Evolutionary conservation across 2,888 invertebrate genomes (phyloP), one percentile per base, ranked within the genome.

Genomic region (Phaonia tiefii): DNA sequence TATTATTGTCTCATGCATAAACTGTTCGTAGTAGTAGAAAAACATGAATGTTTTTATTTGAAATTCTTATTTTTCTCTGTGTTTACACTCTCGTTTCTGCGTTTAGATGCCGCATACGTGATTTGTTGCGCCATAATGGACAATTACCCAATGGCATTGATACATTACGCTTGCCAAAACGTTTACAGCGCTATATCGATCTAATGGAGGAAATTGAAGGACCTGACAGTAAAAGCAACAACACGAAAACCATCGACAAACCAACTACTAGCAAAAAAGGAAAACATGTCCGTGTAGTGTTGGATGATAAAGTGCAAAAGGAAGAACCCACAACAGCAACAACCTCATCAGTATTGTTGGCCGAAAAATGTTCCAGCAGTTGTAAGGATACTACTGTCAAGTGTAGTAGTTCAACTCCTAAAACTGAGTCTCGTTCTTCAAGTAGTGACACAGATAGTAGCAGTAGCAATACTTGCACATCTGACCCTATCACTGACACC

Each of bases 111-210:
- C 91, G 91, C 22, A 93, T 96, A 56, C 92, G 96, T 77, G 91
- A 94, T 58, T 88, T 91, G 73, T 89, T 97, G 63, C 93, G 94
- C 91, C 86, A 91, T 42, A 95, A 95, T 87, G 95, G 94, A 89
- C 94, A 94, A 84, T 88, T 97, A 51, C 96, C 96, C 0, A 92
- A 93, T 84, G 96, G 96, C 13, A 95, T 96, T 83, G 92, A 92
- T 83, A 92, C 92, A 20, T 88, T 96, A 63, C 93, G 94, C 3
- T 90, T 96, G 83, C 96, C 96, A 0, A 90, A 92, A 49, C 91
- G 92, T 37, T 88, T 96, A 80, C 93, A 93, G 86, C 92, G 93
- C 84, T 96, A 96, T 90, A 91, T 96, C 83, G 96, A 96, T 91
- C 92, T 96, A 70, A 92, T 94, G 88, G 93, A 93, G 75, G 95